Evolutionary conservation across 2,888 invertebrate species (phyloP).

Genomic region (Drosophila nr. perissopoda): DNA sequence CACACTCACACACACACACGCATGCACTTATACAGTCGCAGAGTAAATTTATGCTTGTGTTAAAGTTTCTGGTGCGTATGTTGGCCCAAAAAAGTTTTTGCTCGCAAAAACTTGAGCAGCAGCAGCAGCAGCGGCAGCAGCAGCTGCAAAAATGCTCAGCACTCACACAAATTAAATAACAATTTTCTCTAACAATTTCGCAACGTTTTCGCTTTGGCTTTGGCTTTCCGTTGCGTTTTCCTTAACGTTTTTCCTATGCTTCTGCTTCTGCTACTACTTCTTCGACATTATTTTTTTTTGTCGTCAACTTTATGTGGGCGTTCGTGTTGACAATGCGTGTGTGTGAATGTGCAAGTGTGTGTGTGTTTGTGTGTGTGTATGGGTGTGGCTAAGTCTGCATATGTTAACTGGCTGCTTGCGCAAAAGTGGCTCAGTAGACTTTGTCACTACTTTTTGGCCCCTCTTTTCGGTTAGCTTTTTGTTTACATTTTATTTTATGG

Average conservation of each 20-base stretch:
- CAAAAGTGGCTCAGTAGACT: slow-evolving; percentile 71
- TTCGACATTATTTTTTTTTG: slow-evolving; percentile 19
- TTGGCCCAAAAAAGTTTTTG: slow-evolving; percentile 67
- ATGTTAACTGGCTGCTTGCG: slow-evolving; percentile 68
- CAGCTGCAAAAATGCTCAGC: slow-evolving; percentile 80
- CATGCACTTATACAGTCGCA: slow-evolving; percentile 11
- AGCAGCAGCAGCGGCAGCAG: slow-evolving; percentile 53
- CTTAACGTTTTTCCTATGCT: slow-evolving; percentile 38
- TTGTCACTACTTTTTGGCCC: slow-evolving; percentile 33
- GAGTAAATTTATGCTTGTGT: slow-evolving; percentile 75
- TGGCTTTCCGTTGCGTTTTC: slow-evolving; percentile 44
- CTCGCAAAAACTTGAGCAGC: slow-evolving; percentile 72
- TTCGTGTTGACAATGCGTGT: slow-evolving; percentile 66
- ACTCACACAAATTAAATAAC: slow-evolving; percentile 81
- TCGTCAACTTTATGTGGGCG: slow-evolving; percentile 77
- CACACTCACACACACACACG: slow-evolving; percentile 3
- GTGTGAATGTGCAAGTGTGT: slow-evolving; percentile 6
- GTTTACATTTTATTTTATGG: slow-evolving; percentile 64
- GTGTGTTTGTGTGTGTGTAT: background rate
- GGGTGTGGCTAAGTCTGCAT: slow-evolving; percentile 68
- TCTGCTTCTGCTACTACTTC: slow-evolving; percentile 8
- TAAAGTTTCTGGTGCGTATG: slow-evolving; percentile 76
- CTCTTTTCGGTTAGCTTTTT: slow-evolving; percentile 44
- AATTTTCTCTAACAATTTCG: slow-evolving; percentile 76
- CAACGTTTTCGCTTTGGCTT: slow-evolving; percentile 66